Evolutionary conservation across 2,113 vertebrate genomes (phyloP), one percentile per base, ranked within the genome.

Genomic region (Gallinago paraguaiae): DNA sequence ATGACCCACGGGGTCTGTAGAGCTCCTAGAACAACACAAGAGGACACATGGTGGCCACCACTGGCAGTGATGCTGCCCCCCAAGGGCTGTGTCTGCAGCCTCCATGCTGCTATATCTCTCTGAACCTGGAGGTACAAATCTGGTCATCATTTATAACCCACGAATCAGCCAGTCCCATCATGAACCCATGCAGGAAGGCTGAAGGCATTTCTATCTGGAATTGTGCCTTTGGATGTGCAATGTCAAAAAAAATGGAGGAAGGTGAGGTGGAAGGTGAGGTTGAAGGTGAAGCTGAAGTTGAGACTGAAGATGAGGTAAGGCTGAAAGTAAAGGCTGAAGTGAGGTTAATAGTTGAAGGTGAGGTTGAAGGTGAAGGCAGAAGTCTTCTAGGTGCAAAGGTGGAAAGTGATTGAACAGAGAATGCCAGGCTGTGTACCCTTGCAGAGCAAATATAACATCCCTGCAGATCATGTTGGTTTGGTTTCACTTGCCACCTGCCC

Each of bases 1-100:
- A 46, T 99, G 99, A 88, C 99, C 99, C 33, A 99, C 99, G 0
- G 99, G 99, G 92, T 99, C 99, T 0, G 99, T 99, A 53, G 99
- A 98, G 54, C 99, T 99, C 98, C 99, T 99, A 96, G 6, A 86
- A 97, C 43, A 24, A 96, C 51, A 88, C 56, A 94, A 94, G 60
- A 65, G 48, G 30, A 83, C 37, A 45, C 0, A 1, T 37, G 28
- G 50, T 48, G 88, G 59, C 19, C 51, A 46, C 63, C 24, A 18
- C 4, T 0, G 1, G 64, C 56, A 77, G 50, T 1, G 3, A n/a
- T n/a, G 60, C 33, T 1, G 1, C 27, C 22, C 14, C 22, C 11
- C 0, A 0, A 74, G 48, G 56, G 17, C 28, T 67, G 37, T 35
- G 23, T 22, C 31, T 84, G 87, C 39, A 68, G 13, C 33, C n/a